A percentile compares a stretch with the other conserved stretches of the same genome.
These are phyloP conservation scores for Carollia perspicillata DNA, from an alignment of 2,113 vertebrate genomes.

Conservation along the genomic window DNA sequence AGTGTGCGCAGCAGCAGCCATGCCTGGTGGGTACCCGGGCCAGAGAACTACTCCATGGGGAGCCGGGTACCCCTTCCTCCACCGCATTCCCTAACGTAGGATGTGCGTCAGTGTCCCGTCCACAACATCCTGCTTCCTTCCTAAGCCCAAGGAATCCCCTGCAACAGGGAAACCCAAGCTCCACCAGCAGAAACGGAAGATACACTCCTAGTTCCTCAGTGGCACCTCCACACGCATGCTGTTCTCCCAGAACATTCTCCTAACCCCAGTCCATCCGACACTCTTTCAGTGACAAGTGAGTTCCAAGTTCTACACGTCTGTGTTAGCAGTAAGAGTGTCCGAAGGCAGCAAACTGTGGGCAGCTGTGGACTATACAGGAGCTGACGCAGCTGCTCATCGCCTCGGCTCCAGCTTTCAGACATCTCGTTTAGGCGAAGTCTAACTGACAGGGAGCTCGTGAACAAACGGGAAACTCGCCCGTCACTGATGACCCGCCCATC, in stretches of 20 bases:
- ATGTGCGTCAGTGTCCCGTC: neutral
- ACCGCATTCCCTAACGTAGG: neutral
- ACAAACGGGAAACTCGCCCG: neutral
- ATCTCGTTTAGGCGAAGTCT: neutral
- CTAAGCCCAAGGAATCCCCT: neutral
- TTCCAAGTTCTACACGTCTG: neutral
- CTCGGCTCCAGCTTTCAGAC: neutral
- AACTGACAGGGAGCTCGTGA: neutral
- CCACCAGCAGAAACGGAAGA: neutral
- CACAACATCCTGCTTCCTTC: neutral
- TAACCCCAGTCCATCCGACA: neutral
- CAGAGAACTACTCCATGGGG: accelerated
- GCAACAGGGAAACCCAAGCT: neutral
- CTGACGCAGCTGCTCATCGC: neutral
- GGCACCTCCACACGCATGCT: neutral
- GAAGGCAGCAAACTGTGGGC: neutral
- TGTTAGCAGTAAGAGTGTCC: neutral
- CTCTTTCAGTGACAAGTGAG: neutral
- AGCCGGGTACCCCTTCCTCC: neutral
- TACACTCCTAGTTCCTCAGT: neutral
- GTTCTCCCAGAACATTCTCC: neutral
- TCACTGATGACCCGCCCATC: too few relatives aligned
- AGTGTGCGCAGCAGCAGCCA: neutral
- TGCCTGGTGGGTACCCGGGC: neutral
- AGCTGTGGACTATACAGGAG: neutral